phyloP scores from a whole-genome alignment of 2,888 invertebrate genomes.

The Drosophila demipolita region DNA sequence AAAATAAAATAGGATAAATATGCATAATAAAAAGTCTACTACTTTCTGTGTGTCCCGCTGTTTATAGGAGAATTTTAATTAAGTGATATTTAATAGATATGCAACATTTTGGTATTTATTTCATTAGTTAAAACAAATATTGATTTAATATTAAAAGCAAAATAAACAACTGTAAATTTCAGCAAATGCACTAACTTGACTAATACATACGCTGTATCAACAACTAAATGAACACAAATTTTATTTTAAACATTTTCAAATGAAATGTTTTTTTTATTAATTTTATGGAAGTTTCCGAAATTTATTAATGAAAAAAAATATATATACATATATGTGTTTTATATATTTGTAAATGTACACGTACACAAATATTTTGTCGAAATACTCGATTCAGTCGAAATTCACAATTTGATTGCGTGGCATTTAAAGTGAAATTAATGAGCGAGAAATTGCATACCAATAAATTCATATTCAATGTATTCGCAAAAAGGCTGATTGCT shows the following conservation, averaged over 20 bases:
- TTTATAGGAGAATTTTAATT: constrained; percentile 14
- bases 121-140: constrained; percentile 20
- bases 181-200: neutral
- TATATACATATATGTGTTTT: neutral
- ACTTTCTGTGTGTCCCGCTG: neutral
- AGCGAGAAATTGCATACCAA: constrained; percentile 53
- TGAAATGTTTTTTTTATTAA: neutral
- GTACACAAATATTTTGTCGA: neutral
- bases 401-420: neutral
- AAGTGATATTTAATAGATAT: constrained; percentile 21
- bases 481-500: constrained; percentile 56
- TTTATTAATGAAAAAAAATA: neutral
- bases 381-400: neutral
- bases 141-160: constrained; percentile 29
- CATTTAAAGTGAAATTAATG: constrained; percentile 60
- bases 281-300: neutral
- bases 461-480: constrained; percentile 39
- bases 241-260: neutral
- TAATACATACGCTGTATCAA: constrained; percentile 10
- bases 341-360: neutral
- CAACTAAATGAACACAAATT: neutral
- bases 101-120: constrained; percentile 11
- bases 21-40: no score
- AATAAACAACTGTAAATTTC: constrained; percentile 5
- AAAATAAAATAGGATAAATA: no score